A percentile compares a stretch with the other conserved stretches of the same genome.
Conservation (phyloP, 2,888 invertebrate genomes). For the Acanthosepion esculentum region DNA sequence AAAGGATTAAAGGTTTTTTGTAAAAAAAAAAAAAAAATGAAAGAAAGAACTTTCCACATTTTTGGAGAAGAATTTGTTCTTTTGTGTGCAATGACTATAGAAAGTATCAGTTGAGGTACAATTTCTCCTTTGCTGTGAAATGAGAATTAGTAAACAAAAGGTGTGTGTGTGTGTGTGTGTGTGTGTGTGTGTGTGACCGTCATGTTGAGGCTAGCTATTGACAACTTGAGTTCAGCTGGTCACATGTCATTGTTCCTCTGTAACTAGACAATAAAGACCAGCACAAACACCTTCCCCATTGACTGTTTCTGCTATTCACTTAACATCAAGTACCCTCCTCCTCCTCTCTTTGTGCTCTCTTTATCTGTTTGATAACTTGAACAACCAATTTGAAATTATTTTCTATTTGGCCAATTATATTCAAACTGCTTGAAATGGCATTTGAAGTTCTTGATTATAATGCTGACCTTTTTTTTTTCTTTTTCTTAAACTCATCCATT, state of each 20-base stretch:
- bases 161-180: conserved; percentile 6
- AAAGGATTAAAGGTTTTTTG: background rate
- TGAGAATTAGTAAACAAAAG: conserved; percentile 9
- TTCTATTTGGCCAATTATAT: background rate
- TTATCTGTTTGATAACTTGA: conserved; percentile 33
- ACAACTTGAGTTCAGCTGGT: conserved; percentile 5
- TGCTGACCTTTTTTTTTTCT: background rate
- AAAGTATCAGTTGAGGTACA: background rate
- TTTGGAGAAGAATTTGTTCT: background rate
- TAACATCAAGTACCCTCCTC: background rate
- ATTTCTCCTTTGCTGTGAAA: background rate
- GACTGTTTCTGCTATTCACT: background rate
- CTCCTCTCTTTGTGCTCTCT: background rate
- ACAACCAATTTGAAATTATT: background rate
- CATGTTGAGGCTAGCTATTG: conserved; percentile 16
- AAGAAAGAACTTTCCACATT: background rate
- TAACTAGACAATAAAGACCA: background rate
- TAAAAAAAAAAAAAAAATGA: background rate
- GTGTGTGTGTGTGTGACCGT: background rate
- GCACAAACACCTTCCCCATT: background rate
- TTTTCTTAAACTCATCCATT: background rate
- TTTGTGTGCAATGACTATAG: background rate
- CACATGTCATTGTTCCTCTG: conserved; percentile 24
- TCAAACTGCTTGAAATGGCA: background rate
- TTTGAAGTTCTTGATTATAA: background rate